Conservation (phyloP, 2,797 vertebrate species). For the Sciurus vulgaris region DNA sequence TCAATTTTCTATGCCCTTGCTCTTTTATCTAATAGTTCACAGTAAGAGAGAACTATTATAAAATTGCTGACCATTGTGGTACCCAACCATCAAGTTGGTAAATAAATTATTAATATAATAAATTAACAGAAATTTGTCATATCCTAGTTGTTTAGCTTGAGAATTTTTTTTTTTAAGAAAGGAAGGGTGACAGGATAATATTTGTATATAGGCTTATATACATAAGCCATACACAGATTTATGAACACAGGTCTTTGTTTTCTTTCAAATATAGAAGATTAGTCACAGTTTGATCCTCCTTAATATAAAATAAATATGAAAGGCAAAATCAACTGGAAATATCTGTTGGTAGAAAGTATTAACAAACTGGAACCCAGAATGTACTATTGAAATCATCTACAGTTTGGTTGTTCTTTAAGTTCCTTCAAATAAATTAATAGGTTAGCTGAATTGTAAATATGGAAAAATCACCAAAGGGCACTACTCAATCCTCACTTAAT, state of each 20-base stretch:
- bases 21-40: constrained; percentile 7
- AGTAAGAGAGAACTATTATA: constrained; percentile 24
- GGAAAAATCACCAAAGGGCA: background rate
- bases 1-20: background rate
- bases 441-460: constrained; percentile 5
- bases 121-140: constrained; percentile 57
- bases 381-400: constrained; percentile 53
- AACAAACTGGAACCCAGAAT: constrained; percentile 16
- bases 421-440: constrained; percentile 29
- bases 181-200: background rate
- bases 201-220: background rate
- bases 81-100: constrained; percentile 49
- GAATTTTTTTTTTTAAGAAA: background rate
- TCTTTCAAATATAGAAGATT: constrained; percentile 14
- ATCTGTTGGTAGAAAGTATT: background rate
- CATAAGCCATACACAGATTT: background rate
- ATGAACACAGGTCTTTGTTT: constrained; percentile 30
- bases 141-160: constrained; percentile 43
- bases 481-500: background rate
- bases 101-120: constrained; percentile 61
- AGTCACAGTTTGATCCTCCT: background rate
- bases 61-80: constrained; percentile 50
- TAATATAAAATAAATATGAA: constrained; percentile 56
- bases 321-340: constrained; percentile 45
- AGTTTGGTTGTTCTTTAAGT: constrained; percentile 20